Conservation (phyloP, 2,888 invertebrate genomes). For the Hemaris fuciformis region DNA sequence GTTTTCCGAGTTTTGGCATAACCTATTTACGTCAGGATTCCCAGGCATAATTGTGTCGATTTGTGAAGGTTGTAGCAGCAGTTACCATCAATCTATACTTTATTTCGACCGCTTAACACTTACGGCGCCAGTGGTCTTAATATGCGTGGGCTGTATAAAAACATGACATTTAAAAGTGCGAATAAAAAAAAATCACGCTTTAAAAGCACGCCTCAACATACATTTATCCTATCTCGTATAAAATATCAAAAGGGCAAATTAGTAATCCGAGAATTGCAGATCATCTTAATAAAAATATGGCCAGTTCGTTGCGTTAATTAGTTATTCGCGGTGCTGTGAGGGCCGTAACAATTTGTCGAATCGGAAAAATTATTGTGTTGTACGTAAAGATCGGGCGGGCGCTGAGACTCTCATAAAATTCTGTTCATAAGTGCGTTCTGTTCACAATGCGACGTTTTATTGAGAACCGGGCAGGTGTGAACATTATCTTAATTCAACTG, state of each 20-base stretch:
- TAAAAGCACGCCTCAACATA: not conserved
- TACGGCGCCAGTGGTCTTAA: too few relatives aligned
- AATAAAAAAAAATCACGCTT: not conserved
- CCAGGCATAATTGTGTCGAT: too few relatives aligned
- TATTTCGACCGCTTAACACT: too few relatives aligned
- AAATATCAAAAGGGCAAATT: not conserved
- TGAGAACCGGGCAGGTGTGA: constrained; percentile 72
- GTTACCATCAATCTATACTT: too few relatives aligned
- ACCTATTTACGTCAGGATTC: too few relatives aligned
- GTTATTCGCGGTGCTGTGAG: not conserved
- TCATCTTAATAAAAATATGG: not conserved
- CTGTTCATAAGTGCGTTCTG: constrained; percentile 58
- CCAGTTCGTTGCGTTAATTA: not conserved
- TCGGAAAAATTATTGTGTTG: constrained; percentile 25
- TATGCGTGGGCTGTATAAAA: too few relatives aligned
- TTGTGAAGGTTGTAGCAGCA: too few relatives aligned
- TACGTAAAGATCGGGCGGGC: constrained; percentile 15
- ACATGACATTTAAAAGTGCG: too few relatives aligned
- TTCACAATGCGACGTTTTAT: constrained; percentile 69
- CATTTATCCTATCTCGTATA: not conserved
- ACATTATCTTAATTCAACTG: constrained; percentile 78
- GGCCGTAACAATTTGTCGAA: constrained; percentile 36
- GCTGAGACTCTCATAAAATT: constrained; percentile 59
- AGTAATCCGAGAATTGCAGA: not conserved
- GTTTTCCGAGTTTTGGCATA: too few relatives aligned